These are phyloP conservation scores for Hypsopygia costalis DNA, from an alignment of 2,888 invertebrate genomes.

Conservation along the genomic window DNA sequence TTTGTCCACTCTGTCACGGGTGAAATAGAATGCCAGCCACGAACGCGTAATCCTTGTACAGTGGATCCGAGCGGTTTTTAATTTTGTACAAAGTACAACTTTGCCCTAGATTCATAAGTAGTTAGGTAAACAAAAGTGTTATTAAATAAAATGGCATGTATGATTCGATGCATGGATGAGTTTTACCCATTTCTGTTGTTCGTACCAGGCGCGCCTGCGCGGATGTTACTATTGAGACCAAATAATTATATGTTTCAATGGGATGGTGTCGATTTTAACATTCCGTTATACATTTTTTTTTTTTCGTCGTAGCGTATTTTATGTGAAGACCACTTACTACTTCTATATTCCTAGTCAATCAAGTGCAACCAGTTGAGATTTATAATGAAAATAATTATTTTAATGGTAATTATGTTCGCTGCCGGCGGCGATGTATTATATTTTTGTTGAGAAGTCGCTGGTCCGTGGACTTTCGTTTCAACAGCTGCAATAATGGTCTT, in stretches of 20 bases:
- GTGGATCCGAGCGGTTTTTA: constrained; percentile 58
- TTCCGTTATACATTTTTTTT: constrained; percentile 57
- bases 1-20: constrained; percentile 62
- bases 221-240: constrained; percentile 79
- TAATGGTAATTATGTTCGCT: constrained; percentile 38
- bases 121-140: constrained; percentile 75
- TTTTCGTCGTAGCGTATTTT: constrained; percentile 62
- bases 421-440: constrained; percentile 65
- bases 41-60: constrained; percentile 54
- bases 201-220: constrained; percentile 56
- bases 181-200: constrained; percentile 53
- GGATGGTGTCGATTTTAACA: constrained; percentile 79
- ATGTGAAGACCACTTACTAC: constrained; percentile 71
- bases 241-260: constrained; percentile 77
- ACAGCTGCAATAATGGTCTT: constrained; percentile 52
- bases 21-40: constrained; percentile 40
- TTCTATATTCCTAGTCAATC: constrained; percentile 79
- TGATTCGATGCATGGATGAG: constrained; percentile 65
- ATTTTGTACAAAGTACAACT: constrained; percentile 80
- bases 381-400: constrained; percentile 64
- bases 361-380: constrained; percentile 79
- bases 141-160: constrained; percentile 57
- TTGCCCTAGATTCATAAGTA: constrained; percentile 78
- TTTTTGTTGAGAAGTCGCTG: constrained; percentile 48
- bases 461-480: constrained; percentile 23